These are phyloP conservation scores for Cyprinus carpio DNA, from an alignment of 2,113 vertebrate species.

Conservation along the genomic window DNA sequence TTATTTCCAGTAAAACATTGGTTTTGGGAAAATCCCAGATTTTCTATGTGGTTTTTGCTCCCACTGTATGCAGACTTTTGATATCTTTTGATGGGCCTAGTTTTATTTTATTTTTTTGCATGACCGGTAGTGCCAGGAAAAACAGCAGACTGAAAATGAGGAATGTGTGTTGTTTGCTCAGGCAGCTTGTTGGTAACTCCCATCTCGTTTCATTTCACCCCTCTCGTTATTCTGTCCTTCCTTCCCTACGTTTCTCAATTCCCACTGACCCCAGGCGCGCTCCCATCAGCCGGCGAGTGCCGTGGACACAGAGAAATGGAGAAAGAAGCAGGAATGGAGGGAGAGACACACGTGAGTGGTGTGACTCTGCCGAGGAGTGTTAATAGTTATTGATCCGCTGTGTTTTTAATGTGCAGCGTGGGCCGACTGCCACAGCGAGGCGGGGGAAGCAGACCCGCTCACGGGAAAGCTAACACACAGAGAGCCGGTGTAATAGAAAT, in stretches of 20 bases:
- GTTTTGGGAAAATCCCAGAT: background rate
- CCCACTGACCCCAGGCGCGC: constrained; percentile 82
- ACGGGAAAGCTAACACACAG: constrained; percentile 92
- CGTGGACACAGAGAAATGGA: constrained; percentile 82
- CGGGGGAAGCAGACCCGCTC: background rate
- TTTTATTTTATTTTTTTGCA: constrained; percentile 73
- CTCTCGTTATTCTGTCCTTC: constrained; percentile 35
- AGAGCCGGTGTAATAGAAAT: constrained; percentile 81
- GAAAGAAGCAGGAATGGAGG: constrained; percentile 3
- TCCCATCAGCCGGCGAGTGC: constrained; percentile 90
- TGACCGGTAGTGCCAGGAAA: constrained; percentile 83
- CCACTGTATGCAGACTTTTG: constrained; percentile 70
- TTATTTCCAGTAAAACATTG: background rate
- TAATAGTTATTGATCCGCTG: constrained; percentile 99
- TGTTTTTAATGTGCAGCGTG: constrained; percentile 91
- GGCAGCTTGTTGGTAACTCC: constrained; percentile 85
- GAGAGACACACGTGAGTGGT: constrained; percentile 95
- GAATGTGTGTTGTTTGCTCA: constrained; percentile 78
- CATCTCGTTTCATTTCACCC: constrained; percentile 66
- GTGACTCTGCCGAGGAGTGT: constrained; percentile 98
- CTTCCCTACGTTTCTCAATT: constrained; percentile 82
- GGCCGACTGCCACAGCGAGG: constrained; percentile 62
- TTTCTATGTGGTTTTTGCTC: background rate
- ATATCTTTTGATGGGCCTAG: constrained; percentile 74
- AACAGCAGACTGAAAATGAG: constrained; percentile 84